Conservation (phyloP, 2,888 invertebrate genomes). For the Lordiphosa andalusiaca region DNA sequence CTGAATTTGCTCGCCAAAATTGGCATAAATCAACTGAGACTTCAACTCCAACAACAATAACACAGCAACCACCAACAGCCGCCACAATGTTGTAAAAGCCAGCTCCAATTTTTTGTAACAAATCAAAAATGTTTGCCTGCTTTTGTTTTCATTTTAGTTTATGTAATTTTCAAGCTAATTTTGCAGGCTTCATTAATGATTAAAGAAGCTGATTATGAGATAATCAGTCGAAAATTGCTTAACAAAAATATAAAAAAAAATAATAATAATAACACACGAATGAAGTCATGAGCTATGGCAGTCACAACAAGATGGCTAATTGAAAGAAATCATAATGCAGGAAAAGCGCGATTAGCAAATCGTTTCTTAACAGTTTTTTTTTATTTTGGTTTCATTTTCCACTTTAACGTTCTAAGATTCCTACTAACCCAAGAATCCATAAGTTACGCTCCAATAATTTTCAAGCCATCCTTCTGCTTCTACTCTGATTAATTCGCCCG, state of each 20-base stretch:
- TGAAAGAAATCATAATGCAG: too few relatives aligned
- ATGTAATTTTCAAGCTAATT: conserved; percentile 53
- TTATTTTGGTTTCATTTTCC: too few relatives aligned
- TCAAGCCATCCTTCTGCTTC: neutral
- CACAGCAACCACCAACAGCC: neutral
- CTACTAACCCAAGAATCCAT: neutral
- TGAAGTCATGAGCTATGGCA: conserved; percentile 24
- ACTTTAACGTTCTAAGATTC: too few relatives aligned
- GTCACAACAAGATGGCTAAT: conserved; percentile 16
- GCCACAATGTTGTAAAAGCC: conserved; percentile 45
- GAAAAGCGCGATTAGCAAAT: too few relatives aligned
- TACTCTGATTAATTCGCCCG: conserved; percentile 3
- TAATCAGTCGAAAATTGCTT: conserved; percentile 56
- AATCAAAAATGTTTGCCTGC: conserved; percentile 50
- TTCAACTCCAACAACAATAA: conserved; percentile 8
- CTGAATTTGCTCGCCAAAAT: conserved; percentile 61
- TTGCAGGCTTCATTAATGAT: conserved; percentile 60
- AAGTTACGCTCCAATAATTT: neutral
- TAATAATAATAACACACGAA: conserved; percentile 9
- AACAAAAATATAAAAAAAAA: conserved; percentile 26
- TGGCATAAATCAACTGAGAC: conserved; percentile 36
- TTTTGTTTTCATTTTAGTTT: conserved; percentile 30
- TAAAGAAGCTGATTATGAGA: conserved; percentile 66
- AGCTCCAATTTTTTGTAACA: conserved; percentile 36
- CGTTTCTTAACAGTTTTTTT: too few relatives aligned